A percentile compares a stretch with the other conserved stretches of the same genome.
Evolutionary conservation across 2,888 invertebrate genomes (phyloP).

Genomic region (Watsonalla cultraria): DNA sequence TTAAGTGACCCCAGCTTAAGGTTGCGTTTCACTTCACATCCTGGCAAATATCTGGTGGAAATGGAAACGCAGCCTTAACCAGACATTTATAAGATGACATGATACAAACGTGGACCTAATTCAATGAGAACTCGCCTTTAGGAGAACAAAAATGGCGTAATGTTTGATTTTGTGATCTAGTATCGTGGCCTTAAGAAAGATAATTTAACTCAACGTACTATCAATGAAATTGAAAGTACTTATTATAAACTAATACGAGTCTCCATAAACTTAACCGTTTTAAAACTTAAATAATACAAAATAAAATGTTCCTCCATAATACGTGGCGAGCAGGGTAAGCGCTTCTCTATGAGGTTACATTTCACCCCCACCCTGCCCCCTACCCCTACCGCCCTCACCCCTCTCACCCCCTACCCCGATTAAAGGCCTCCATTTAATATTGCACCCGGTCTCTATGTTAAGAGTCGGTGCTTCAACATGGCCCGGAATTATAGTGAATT

Average conservation of each 20-base stretch:
- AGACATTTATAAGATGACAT: too few relatives aligned
- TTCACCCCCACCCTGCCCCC: not conserved
- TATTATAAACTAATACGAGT: not conserved
- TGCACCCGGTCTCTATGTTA: slow-evolving; percentile 6
- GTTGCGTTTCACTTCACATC: too few relatives aligned
- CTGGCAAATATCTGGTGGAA: too few relatives aligned
- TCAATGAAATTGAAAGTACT: not conserved
- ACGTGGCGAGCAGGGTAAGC: slow-evolving; percentile 1
- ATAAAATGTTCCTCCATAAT: not conserved
- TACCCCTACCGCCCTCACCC: not conserved
- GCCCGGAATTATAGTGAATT: not conserved
- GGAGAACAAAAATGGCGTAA: too few relatives aligned
- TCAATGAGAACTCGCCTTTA: too few relatives aligned
- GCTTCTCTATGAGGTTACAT: slow-evolving; percentile 7
- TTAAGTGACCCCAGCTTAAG: too few relatives aligned
- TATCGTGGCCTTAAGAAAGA: too few relatives aligned
- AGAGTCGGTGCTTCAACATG: not conserved
- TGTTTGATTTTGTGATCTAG: too few relatives aligned
- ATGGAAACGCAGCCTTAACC: too few relatives aligned
- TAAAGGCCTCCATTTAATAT: slow-evolving; percentile 13
- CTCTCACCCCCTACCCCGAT: slow-evolving; percentile 7
- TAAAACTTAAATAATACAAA: slow-evolving; percentile 1
- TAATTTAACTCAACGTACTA: too few relatives aligned
- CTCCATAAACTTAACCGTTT: not conserved
- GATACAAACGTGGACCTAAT: too few relatives aligned